These are phyloP conservation scores for Meganola albula DNA, from an alignment of 2,888 invertebrate species.

Conservation along the genomic window DNA sequence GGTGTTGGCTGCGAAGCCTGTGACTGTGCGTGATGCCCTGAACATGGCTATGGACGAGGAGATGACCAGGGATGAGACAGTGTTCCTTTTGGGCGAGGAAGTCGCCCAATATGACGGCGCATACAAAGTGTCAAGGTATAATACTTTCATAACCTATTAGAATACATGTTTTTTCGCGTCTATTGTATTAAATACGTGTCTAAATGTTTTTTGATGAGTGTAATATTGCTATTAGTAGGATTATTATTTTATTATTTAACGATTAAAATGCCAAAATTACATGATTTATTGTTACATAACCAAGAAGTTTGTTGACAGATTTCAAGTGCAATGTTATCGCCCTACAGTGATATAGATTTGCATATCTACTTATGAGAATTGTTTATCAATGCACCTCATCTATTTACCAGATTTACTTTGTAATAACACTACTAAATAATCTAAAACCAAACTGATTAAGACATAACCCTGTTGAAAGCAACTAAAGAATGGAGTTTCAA, in stretches of 20 bases:
- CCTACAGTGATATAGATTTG: not conserved
- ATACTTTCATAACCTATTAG: slow-evolving; percentile 22
- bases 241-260: not conserved
- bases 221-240: not conserved
- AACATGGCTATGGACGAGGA: slow-evolving; percentile 98
- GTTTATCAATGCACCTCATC: no score
- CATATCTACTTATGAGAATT: no score
- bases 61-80: slow-evolving; percentile 93
- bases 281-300: slow-evolving; percentile 50
- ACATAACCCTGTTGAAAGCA: no score
- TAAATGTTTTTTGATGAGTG: not conserved
- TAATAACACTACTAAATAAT: no score
- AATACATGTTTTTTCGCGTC: not conserved
- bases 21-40: slow-evolving; percentile 97
- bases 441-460: no score
- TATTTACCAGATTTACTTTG: no score
- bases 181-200: not conserved
- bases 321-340: slow-evolving; percentile 16
- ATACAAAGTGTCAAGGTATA: slow-evolving; percentile 89
- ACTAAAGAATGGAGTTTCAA: no score
- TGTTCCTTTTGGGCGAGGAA: slow-evolving; percentile 96
- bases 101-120: slow-evolving; percentile 99
- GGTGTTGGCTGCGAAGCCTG: slow-evolving; percentile 75
- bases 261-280: slow-evolving; percentile 4
- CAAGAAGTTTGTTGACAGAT: slow-evolving; percentile 46